These are phyloP conservation scores for Tribolium madens DNA, from an alignment of 1,140 invertebrate genomes.

Conservation along the genomic window DNA sequence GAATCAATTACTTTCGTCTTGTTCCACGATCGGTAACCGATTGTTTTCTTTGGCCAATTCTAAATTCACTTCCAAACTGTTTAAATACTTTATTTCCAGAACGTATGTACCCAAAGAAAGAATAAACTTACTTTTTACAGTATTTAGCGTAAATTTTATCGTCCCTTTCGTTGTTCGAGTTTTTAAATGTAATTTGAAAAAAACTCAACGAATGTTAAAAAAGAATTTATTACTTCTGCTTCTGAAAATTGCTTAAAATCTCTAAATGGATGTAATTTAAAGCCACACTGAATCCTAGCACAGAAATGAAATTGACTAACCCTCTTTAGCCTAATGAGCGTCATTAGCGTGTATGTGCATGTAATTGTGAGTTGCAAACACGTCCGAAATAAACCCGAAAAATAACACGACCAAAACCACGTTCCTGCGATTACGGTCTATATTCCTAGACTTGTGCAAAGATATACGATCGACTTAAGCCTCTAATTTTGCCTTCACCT, in stretches of 20 bases:
- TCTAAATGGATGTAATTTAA: too few relatives aligned
- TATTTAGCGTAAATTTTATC: background rate
- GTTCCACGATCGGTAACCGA: too few relatives aligned
- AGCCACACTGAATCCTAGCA: background rate
- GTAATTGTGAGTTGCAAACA: constrained; percentile 1
- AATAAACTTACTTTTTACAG: background rate
- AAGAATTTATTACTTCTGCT: too few relatives aligned
- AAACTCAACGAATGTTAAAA: too few relatives aligned
- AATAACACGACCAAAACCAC: constrained; percentile 7
- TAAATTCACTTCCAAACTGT: too few relatives aligned
- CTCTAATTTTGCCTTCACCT: constrained; percentile 15
- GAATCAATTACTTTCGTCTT: too few relatives aligned
- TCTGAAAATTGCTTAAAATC: too few relatives aligned
- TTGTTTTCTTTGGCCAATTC: too few relatives aligned
- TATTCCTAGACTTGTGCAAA: background rate
- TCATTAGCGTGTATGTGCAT: constrained; percentile 5
- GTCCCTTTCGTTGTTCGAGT: background rate
- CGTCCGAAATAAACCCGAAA: constrained; percentile 15
- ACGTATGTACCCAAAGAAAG: too few relatives aligned
- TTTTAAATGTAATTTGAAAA: background rate
- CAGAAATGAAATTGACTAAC: constrained; percentile 18
- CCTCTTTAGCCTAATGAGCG: background rate
- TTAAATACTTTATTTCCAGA: too few relatives aligned
- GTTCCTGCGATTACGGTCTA: constrained; percentile 6
- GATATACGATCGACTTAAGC: constrained; percentile 29